Percentiles rank a stretch among this genome's conserved stretches.
Conservation (phyloP, 2,113 vertebrate genomes). For the Megaptera novaeangliae region DNA sequence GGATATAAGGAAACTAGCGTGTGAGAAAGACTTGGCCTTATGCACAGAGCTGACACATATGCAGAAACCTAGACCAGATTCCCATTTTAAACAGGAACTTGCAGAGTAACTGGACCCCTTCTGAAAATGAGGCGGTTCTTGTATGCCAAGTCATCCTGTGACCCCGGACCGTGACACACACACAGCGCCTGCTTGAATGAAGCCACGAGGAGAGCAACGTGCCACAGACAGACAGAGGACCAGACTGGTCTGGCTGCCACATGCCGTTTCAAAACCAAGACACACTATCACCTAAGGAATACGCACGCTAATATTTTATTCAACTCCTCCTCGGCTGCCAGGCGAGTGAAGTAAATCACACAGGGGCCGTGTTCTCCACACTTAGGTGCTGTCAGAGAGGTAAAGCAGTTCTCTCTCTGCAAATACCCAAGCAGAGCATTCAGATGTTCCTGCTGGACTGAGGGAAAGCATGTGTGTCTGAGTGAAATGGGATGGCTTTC, state of each 20-base stretch:
- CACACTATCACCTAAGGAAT: neutral
- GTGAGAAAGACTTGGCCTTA: conserved; percentile 24
- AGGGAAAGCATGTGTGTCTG: conserved; percentile 22
- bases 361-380: neutral
- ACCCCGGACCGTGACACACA: neutral
- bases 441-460: neutral
- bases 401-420: neutral
- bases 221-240: neutral
- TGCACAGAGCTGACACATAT: neutral
- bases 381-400: neutral
- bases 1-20: neutral
- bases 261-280: neutral
- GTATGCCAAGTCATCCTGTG: neutral
- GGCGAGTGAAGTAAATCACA: neutral
- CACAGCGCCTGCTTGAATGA: neutral
- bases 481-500: conserved; percentile 51
- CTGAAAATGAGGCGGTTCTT: neutral
- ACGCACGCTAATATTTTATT: neutral
- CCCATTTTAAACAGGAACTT: conserved; percentile 20
- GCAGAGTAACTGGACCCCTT: neutral
- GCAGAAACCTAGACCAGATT: conserved; percentile 10
- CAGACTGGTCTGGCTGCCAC: neutral
- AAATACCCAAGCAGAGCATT: neutral
- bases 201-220: neutral
- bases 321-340: neutral